Evolutionary conservation across 2,888 invertebrate species (phyloP), one percentile per base, ranked within the genome.

Genomic region (Lymantria dispar): DNA sequence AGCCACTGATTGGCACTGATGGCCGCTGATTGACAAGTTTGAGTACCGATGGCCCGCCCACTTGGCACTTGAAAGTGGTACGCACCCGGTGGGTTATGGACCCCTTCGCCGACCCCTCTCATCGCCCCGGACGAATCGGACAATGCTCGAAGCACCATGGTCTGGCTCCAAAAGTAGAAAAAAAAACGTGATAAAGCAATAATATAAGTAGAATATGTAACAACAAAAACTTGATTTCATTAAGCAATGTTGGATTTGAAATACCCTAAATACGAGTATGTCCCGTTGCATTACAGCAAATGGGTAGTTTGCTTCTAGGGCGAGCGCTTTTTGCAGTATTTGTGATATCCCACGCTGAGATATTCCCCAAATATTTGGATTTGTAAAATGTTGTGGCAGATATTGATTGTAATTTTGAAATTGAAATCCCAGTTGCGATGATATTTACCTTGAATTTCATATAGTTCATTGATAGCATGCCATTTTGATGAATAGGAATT

Each of bases 331-430:
- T 68, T 54, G 60, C 36, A 54, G 66, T 65, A 68, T 67, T 68
- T 58, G 66, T 60, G 49, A 65, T 54, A 56, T 48, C 30, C 15
- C 56, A 33, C 38, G 42, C 50, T 48, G 54, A 50, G 57, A 60
- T 60, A 66, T 66, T 68, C 59, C 50, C 51, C 64, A 68, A 68
- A 67, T 68, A 67, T 68, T 68, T 67, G 60, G 54, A 56, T 62
- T 62, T 60, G 54, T 70, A 65, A 70, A 68, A 68, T 59, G 47
- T 62, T 69, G 56, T 54, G 53, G 56, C 48, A 61, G 54, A 59
- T 63, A 70, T 61, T 58, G 56, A 51, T 58, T 39, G 52, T 53
- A 49, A 58, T 65, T 63, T 59, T 56, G 55, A 61, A 63, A 65
- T 63, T 58, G 60, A 43, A 56, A 41, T 45, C 45, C 56, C 39